Conservation (phyloP, 1,140 invertebrate species). For the Hyphantria cunea region DNA sequence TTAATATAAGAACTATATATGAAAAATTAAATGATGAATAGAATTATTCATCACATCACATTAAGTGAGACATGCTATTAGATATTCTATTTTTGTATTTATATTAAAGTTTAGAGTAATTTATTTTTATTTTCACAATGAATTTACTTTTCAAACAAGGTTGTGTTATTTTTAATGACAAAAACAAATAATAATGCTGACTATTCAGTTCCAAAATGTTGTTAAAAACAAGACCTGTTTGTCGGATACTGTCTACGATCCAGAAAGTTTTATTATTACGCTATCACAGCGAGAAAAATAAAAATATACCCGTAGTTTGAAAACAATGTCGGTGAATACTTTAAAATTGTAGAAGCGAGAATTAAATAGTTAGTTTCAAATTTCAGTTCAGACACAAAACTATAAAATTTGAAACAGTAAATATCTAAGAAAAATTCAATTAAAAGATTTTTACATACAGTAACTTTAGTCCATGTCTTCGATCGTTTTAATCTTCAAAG, state of each 20-base stretch:
- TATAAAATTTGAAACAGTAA: constrained; percentile 36
- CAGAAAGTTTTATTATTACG: constrained; percentile 4
- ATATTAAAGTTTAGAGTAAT: background rate
- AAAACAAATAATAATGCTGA: background rate
- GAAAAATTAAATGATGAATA: too few relatives aligned
- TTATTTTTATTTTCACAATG: background rate
- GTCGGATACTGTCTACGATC: background rate
- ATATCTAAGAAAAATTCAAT: constrained; percentile 36
- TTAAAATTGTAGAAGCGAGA: background rate
- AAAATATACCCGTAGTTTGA: constrained; percentile 4
- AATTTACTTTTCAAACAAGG: background rate
- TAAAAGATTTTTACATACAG: constrained; percentile 47
- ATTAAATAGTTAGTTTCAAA: background rate
- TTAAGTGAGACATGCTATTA: background rate
- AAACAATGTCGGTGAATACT: constrained; percentile 13
- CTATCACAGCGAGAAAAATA: constrained; percentile 3
- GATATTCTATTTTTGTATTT: background rate
- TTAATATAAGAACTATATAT: too few relatives aligned
- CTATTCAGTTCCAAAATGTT: too few relatives aligned
- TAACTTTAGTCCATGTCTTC: constrained; percentile 55
- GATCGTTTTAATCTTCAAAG: constrained; percentile 45
- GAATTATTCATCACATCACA: too few relatives aligned
- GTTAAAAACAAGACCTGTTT: constrained; percentile 4
- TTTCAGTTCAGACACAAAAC: constrained; percentile 28
- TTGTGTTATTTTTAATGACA: background rate